phyloP scores from a whole-genome alignment of 2,888 invertebrate species.

The Mesorhabditis sp. region DNA sequence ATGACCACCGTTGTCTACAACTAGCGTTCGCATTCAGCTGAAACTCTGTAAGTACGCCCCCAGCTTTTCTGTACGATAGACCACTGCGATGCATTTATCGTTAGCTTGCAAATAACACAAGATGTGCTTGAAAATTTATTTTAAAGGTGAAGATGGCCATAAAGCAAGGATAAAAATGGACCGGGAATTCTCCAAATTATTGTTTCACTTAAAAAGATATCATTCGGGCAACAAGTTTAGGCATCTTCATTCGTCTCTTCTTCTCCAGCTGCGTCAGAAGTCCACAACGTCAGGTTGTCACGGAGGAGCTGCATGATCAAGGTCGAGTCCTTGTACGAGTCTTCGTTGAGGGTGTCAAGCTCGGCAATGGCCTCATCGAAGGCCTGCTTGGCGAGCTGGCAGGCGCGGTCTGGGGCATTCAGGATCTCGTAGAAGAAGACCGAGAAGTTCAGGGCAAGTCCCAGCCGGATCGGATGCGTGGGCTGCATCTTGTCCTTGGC shows the following conservation, averaged over 20 bases:
- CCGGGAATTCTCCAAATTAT: not conserved
- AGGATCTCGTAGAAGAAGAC: slow-evolving; percentile 99
- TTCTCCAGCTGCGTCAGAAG: slow-evolving; percentile 70
- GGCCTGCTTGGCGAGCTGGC: slow-evolving; percentile 99
- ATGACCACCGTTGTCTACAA: slow-evolving; percentile 54
- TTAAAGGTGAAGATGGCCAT: not conserved
- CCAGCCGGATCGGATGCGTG: slow-evolving; percentile 95
- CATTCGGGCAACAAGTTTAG: too few relatives aligned
- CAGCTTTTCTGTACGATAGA: not conserved
- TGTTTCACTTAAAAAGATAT: not conserved
- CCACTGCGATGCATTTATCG: not conserved
- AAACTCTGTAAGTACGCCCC: not conserved
- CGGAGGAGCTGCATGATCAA: slow-evolving; percentile 96
- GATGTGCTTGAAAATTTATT: not conserved
- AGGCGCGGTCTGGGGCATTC: slow-evolving; percentile 95
- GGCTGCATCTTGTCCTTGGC: slow-evolving; percentile 97
- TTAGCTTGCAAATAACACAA: not conserved
- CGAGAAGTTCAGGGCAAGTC: slow-evolving; percentile 97
- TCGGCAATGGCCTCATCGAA: slow-evolving; percentile 99
- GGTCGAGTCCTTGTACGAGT: slow-evolving; percentile 99
- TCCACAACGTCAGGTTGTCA: slow-evolving; percentile 66
- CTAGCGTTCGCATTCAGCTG: slow-evolving; percentile 16
- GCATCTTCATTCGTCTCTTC: slow-evolving; percentile 63
- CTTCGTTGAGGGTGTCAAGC: slow-evolving; percentile 97
- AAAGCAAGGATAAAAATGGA: slow-evolving; percentile 1